phyloP scores from a whole-genome alignment of 1,140 invertebrate species.

The Steinernema khuongi region DNA sequence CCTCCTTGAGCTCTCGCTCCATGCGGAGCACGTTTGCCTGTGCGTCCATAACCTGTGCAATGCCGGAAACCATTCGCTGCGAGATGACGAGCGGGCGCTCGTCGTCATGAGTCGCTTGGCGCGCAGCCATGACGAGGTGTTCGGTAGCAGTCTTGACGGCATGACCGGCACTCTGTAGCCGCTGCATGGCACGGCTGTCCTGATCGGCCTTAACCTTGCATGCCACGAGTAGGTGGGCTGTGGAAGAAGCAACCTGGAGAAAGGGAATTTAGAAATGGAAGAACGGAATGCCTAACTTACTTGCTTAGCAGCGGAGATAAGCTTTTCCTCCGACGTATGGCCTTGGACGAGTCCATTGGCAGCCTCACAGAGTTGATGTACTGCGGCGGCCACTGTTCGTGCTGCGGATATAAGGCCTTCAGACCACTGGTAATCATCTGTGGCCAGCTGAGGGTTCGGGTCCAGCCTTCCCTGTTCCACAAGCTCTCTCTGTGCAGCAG shows the following conservation, averaged over 20 bases:
- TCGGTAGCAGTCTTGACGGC: conserved; percentile 95
- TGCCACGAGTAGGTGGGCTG: conserved; percentile 89
- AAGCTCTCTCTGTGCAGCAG: conserved; percentile 72
- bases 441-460: conserved; percentile 29
- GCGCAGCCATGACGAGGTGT: conserved; percentile 84
- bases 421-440: conserved; percentile 96
- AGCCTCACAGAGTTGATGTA: conserved; percentile 90
- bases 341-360: conserved; percentile 94
- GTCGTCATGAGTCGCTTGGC: conserved; percentile 83
- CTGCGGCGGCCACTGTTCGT: conserved; percentile 86
- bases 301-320: conserved; percentile 89
- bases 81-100: conserved; percentile 82
- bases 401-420: conserved; percentile 92
- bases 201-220: conserved; percentile 97
- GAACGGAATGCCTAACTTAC: conserved; percentile 33
- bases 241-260: conserved; percentile 81
- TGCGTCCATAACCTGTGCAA: conserved; percentile 61
- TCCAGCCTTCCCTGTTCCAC: conserved; percentile 52
- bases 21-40: conserved; percentile 77
- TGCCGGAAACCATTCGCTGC: conserved; percentile 80
- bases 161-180: conserved; percentile 86
- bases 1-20: conserved; percentile 85
- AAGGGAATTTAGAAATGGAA: not conserved
- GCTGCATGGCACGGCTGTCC: conserved; percentile 81
- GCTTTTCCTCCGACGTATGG: conserved; percentile 83